Percentiles rank a stretch among this genome's conserved stretches.
Evolutionary conservation across 2,888 invertebrate species (phyloP).

Genomic region (Patella pellucida): DNA sequence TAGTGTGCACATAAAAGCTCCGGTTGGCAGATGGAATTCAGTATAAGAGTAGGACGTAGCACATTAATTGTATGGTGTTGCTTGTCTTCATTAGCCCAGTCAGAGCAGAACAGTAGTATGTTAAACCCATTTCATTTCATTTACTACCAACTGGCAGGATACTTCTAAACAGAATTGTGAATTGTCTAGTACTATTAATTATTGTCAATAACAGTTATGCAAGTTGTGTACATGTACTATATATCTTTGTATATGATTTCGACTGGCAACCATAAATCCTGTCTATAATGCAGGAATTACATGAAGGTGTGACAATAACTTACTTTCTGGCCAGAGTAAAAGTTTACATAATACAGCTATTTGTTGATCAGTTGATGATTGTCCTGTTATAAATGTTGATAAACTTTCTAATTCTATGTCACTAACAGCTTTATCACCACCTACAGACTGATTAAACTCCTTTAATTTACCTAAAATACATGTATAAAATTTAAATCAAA

Average conservation of each 20-base stretch:
- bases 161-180: background rate
- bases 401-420: conserved; percentile 74
- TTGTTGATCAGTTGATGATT: conserved; percentile 69
- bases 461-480: conserved; percentile 57
- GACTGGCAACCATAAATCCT: too few relatives aligned
- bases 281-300: too few relatives aligned
- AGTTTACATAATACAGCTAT: conserved; percentile 77
- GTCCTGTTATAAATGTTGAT: conserved; percentile 70
- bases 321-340: conserved; percentile 83
- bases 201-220: background rate
- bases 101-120: too few relatives aligned
- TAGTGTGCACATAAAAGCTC: too few relatives aligned
- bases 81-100: too few relatives aligned
- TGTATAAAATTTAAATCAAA: too few relatives aligned
- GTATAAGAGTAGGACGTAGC: too few relatives aligned
- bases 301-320: conserved; percentile 14
- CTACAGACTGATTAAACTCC: conserved; percentile 62
- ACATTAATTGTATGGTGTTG: too few relatives aligned
- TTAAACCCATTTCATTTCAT: too few relatives aligned
- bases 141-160: too few relatives aligned
- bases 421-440: conserved; percentile 72
- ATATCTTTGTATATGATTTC: too few relatives aligned
- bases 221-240: background rate
- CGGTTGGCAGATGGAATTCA: too few relatives aligned
- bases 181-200: background rate